Percentiles rank a stretch among this genome's conserved stretches.
These are phyloP conservation scores for Alethe diademata DNA, from an alignment of 2,113 vertebrate species.

Conservation along the genomic window DNA sequence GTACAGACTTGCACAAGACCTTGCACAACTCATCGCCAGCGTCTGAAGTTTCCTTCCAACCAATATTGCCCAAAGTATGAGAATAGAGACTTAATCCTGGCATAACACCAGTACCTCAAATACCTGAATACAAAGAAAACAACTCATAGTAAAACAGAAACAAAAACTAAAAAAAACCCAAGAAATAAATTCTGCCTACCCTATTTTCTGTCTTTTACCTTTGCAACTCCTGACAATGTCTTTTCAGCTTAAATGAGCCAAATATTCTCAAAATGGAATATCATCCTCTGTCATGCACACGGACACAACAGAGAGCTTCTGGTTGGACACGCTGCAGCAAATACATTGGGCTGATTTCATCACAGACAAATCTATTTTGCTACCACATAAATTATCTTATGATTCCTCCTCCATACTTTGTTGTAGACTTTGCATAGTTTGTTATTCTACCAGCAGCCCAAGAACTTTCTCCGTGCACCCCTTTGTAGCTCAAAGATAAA, in stretches of 20 bases:
- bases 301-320: neutral
- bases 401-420: neutral
- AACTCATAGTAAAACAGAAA: neutral
- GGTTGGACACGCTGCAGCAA: neutral
- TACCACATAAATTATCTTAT: neutral
- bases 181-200: neutral
- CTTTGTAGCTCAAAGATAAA: neutral
- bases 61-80: neutral
- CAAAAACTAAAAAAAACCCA: neutral
- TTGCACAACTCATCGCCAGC: rapidly evolving
- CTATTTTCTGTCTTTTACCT: neutral
- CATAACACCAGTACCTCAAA: neutral
- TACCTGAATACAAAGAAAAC: neutral
- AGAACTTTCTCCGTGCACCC: neutral
- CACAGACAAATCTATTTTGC: neutral
- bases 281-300: neutral
- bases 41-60: neutral
- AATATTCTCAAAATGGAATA: neutral
- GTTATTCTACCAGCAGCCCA: neutral
- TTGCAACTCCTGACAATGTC: neutral
- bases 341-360: neutral
- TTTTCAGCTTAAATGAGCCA: neutral
- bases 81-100: neutral
- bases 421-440: neutral
- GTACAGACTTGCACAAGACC: neutral